Base-by-base conservation (phyloP, 2,113 vertebrate species). In the Campylomormyrus tamandua region DNA sequence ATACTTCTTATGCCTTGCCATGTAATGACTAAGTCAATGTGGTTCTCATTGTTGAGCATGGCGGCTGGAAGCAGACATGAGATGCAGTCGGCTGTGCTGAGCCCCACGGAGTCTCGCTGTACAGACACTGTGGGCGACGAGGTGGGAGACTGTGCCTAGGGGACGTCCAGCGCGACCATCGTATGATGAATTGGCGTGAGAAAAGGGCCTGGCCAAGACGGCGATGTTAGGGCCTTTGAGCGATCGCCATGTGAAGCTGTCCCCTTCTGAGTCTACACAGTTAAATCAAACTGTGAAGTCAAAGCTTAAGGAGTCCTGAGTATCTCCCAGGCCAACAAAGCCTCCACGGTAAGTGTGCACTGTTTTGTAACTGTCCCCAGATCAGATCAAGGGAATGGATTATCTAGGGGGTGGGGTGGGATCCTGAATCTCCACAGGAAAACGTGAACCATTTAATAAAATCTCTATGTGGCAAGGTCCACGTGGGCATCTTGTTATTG, bases 201-300 rank as follows among this genome's bases (percentile, higher is more conserved):
- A 89, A 52, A 66, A 27, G 39, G 24, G 0, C n/a, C 24, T 17
- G n/a, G 21, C 62, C 56, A 88, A 50, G 66, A 74, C 50, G 88
- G 27, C 88, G 42, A 90, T 42, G 87, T 42, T 0, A 48, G 58
- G 90, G 91, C 53, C 89, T 91, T 17, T 85, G 9, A 80, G 46
- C 91, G 88, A 90, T 88, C 45, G 56, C 66, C 87, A 83, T 89
- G 66, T 62, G 56, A 56, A 90, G 74, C 46, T 62, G 70, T 91
- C 89, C 90, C 89, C 31, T 77, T 66, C 27, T 87, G 92, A 88
- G 92, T 87, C 35, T 83, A 39, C 92, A 92, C 2, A 91, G 92
- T 91, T 92, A 89, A 92, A 92, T 92, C 88, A 89, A 48, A 86
- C 89, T 90, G 90, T 94, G 89, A 90, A 92, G 93, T 90, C 92